Evolutionary conservation across 2,888 invertebrate genomes (phyloP).

Genomic region (Cosmopolites sordidus): DNA sequence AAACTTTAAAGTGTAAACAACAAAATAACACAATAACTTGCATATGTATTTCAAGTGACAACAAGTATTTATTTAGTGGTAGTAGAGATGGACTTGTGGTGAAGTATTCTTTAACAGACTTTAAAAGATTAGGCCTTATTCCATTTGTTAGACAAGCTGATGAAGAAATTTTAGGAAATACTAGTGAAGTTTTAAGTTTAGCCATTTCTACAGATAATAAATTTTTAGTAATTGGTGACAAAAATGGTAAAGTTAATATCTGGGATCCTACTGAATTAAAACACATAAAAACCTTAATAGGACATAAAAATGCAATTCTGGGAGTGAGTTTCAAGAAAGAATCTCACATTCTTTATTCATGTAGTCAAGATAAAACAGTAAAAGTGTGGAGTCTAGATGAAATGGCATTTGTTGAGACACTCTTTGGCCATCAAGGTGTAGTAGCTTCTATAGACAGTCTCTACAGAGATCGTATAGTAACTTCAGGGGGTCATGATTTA

Average conservation of each 20-base stretch:
- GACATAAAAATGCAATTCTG: constrained; percentile 69
- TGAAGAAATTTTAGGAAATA: constrained; percentile 39
- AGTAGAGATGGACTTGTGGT: constrained; percentile 85
- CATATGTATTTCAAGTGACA: constrained; percentile 71
- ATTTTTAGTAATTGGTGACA: constrained; percentile 73
- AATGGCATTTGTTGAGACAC: constrained; percentile 91
- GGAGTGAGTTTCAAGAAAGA: constrained; percentile 81
- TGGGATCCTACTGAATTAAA: constrained; percentile 78
- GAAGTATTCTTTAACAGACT: constrained; percentile 72
- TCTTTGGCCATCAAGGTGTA: constrained; percentile 87
- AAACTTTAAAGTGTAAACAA: constrained; percentile 66
- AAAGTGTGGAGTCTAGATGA: constrained; percentile 96
- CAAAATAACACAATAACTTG: constrained; percentile 78
- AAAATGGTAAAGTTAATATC: constrained; percentile 65
- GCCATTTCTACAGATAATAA: constrained; percentile 76
- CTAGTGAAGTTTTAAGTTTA: constrained; percentile 57
- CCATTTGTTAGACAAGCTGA: constrained; percentile 45
- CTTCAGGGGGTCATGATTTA: constrained; percentile 86
- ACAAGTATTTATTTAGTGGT: constrained; percentile 70
- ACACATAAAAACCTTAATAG: constrained; percentile 74
- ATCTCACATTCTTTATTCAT: constrained; percentile 80
- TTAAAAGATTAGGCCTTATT: constrained; percentile 57
- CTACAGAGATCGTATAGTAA: constrained; percentile 78
- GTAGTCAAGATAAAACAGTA: constrained; percentile 72
- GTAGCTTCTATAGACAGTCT: constrained; percentile 87